Base-by-base conservation (phyloP, 2,888 invertebrate genomes). In the Zygaena filipendulae region DNA sequence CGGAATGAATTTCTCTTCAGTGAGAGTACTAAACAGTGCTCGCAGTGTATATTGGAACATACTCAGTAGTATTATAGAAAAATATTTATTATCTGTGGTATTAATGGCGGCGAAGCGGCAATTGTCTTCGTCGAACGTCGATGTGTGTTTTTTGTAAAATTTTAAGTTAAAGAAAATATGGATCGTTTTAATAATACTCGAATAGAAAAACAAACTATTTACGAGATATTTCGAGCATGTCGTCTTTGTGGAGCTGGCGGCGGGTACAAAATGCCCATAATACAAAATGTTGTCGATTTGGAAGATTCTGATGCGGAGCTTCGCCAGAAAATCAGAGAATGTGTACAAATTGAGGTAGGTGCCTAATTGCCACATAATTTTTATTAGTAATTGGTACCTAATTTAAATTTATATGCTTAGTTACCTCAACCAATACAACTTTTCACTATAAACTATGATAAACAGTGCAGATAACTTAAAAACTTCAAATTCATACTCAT, bases 181-280 rank as follows among this genome's bases (percentile, higher is more conserved):
- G 61, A 66, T 43, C 52, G 53, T 22, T 49, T 49, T 27, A 39
- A 41, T n/a, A 52, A 52, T 40, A 40, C 51, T 30, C 61, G 54
- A 36, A 51, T 51, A 23, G 67, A 74, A n/a, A 59, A 56, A 31
- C 57, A 66, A 30, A 51, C 52, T n/a, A 69, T 75, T 33, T 77
- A 72, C 31, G 69, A 77, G 33, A 71, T 81, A 33, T 80, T 68
- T 35, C 49, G 72, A 45, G 64, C 72, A 49, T 81, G 81, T 52
- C 69, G 81, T 1, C 52, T 81, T 2, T 81, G 81, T 38, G 80
- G 80, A 2, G 69, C 67, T 1, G 74, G 77, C 16, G 74, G 72
- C 13, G 80, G 80, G 37, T 80, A 79, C 53, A 77, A 75, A 59
- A 79, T 81, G 79, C 81, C 81, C 0, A 80, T 81, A 29, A 61